Evolutionary conservation across 2,888 invertebrate species (phyloP), one percentile per base, ranked within the genome.

Genomic region (Cartodere bifasciata): DNA sequence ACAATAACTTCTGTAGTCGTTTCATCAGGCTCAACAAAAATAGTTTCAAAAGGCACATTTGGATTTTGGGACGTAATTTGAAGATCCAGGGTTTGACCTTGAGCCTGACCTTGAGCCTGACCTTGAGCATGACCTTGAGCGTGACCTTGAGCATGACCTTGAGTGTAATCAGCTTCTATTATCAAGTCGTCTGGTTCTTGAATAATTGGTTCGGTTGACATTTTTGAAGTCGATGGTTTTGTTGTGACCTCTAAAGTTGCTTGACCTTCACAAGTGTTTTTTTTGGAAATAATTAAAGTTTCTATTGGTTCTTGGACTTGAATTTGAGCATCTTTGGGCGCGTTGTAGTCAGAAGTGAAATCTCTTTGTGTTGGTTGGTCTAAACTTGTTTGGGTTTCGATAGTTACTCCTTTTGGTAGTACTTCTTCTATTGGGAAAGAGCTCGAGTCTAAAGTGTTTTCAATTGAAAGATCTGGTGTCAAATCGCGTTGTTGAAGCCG

Each of bases 1-100:
- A 75, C 71, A n/a, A 80, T 70, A 3, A 84, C 78, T 59, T 82
- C 80, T 1, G 84, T 85, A 1, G 80, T 83, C 2, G 83, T 80
- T 52, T 83, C 79, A 53, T 82, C 83, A 0, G 85, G 85, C 53
- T 85, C 83, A 1, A 80, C 72, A 52, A 85, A 72, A 3, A 83
- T 68, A 1, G 85, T 84, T 57, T 85, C 84, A 48, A 84, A 85
- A 0, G 82, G 70, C 45, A 81, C 78, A 40, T 55, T 55, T 0
- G 82, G 80, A 16, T 74, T 61, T 28, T 74, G 73, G 49, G 80
- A 82, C 5, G 73, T 67, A 17, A 84, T 79, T 45, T 72, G 76
- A 10, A 85, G n/a, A n/a, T n/a, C n/a, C n/a, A n/a, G n/a, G n/a
- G n/a, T n/a, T n/a, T 48, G 32, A 62, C 57, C 29, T 68, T 62